These are phyloP conservation scores for Euplexia lucipara DNA, from an alignment of 2,888 invertebrate species.

Conservation along the genomic window DNA sequence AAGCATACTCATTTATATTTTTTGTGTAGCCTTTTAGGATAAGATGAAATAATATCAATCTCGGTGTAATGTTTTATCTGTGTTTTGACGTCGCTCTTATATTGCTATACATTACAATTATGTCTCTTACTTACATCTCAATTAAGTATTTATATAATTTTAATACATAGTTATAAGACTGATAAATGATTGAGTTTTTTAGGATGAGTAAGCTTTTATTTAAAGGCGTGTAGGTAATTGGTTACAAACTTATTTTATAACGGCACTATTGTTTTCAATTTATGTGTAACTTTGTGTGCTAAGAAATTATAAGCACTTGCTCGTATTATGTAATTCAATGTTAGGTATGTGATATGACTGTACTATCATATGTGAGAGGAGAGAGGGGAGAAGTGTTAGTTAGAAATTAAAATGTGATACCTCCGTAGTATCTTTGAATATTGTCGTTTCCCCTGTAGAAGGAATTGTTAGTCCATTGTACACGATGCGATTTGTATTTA, in stretches of 20 bases:
- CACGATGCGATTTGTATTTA: slow-evolving; percentile 54
- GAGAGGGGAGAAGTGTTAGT: slow-evolving; percentile 62
- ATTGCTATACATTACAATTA: slow-evolving; percentile 66
- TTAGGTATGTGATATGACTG: slow-evolving; percentile 71
- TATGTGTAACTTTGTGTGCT: slow-evolving; percentile 73
- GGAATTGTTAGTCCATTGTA: slow-evolving; percentile 68
- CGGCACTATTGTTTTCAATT: slow-evolving; percentile 80
- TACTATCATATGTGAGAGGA: slow-evolving; percentile 63
- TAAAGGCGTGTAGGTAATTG: slow-evolving; percentile 53
- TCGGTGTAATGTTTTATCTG: slow-evolving; percentile 62
- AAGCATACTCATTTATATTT: slow-evolving; percentile 76
- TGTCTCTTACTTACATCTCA: slow-evolving; percentile 67
- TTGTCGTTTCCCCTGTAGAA: slow-evolving; percentile 73
- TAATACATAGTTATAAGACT: slow-evolving; percentile 88
- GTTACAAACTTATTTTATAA: slow-evolving; percentile 72
- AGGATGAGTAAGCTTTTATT: slow-evolving; percentile 67
- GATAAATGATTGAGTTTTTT: slow-evolving; percentile 82
- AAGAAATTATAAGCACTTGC: slow-evolving; percentile 64
- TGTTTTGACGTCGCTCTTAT: slow-evolving; percentile 72
- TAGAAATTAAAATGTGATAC: slow-evolving; percentile 82
- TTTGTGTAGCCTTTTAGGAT: slow-evolving; percentile 83
- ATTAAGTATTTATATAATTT: slow-evolving; percentile 74
- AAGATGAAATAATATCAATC: slow-evolving; percentile 78
- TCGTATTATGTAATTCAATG: slow-evolving; percentile 71
- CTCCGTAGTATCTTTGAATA: slow-evolving; percentile 74